Conservation (phyloP, 2,113 vertebrate genomes). For the Craseonycteris thonglongyai region DNA sequence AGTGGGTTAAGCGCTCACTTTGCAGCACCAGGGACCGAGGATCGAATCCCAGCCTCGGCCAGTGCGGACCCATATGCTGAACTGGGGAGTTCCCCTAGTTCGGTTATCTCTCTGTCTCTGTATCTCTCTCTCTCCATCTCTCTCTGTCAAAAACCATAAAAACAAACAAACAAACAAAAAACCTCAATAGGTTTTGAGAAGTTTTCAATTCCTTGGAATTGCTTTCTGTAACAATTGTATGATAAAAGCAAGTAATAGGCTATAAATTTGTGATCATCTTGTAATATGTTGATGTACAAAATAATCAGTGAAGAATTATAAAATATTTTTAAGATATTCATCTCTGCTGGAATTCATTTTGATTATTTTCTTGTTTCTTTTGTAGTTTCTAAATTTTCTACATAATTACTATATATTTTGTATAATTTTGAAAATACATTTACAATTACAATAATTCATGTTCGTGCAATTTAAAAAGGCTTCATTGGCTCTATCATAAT, state of each 20-base stretch:
- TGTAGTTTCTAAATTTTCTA: background rate
- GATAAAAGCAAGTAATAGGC: background rate
- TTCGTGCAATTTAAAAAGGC: background rate
- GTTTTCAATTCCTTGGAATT: background rate
- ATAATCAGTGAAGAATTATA: background rate
- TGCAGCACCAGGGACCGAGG: too few species aligned
- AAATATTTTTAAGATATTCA: background rate
- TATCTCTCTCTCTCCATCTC: too few species aligned
- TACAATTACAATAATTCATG: background rate
- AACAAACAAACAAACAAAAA: too few species aligned
- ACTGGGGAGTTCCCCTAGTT: too few species aligned
- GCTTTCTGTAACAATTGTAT: background rate
- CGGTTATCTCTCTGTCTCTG: too few species aligned
- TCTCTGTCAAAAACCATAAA: too few species aligned
- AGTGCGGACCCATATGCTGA: too few species aligned
- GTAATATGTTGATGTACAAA: background rate
- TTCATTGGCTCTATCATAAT: background rate
- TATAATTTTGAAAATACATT: background rate
- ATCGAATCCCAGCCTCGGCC: too few species aligned
- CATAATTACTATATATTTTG: background rate
- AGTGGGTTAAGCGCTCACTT: too few species aligned
- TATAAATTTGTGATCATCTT: background rate
- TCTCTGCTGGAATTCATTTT: background rate
- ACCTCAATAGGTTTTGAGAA: background rate
- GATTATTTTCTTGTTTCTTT: constrained; percentile 5